Evolutionary conservation across 1,140 invertebrate genomes (phyloP).

Genomic region (Zaprionus tsacasi): DNA sequence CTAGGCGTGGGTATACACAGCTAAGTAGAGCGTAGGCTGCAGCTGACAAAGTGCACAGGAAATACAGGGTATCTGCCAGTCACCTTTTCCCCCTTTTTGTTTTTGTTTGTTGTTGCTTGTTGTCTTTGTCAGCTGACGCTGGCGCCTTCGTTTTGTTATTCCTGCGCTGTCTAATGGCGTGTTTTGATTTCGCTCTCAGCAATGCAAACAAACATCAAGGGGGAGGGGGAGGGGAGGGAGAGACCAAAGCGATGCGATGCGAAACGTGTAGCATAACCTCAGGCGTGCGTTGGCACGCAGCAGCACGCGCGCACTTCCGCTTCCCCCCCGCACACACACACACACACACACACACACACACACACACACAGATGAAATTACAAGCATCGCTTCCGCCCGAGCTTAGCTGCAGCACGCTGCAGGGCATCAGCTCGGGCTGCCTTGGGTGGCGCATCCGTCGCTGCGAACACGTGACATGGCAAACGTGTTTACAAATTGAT

Average conservation of each 20-base stretch:
- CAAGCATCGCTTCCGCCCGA: conserved; percentile 27
- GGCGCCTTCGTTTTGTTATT: conserved; percentile 37
- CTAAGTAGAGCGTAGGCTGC: too few species aligned
- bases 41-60: too few species aligned
- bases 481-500: conserved; percentile 43
- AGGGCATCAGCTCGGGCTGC: not conserved
- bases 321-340: not conserved
- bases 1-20: not conserved
- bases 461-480: conserved; percentile 29
- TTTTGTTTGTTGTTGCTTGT: conserved; percentile 21
- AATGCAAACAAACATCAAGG: conserved; percentile 62
- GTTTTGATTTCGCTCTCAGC: conserved; percentile 65
- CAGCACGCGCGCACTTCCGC: conserved; percentile 26
- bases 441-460: not conserved
- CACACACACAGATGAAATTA: conserved; percentile 31
- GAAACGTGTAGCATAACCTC: conserved; percentile 52
- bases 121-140: conserved; percentile 44
- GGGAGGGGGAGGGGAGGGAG: not conserved
- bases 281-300: conserved; percentile 35
- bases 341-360: not conserved
- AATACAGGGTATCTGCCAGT: not conserved
- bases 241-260: conserved; percentile 3
- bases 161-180: conserved; percentile 63
- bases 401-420: conserved; percentile 1
- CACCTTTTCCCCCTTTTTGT: not conserved